phyloP scores from a whole-genome alignment of 2,888 invertebrate species.

The Cephus spinipes region DNA sequence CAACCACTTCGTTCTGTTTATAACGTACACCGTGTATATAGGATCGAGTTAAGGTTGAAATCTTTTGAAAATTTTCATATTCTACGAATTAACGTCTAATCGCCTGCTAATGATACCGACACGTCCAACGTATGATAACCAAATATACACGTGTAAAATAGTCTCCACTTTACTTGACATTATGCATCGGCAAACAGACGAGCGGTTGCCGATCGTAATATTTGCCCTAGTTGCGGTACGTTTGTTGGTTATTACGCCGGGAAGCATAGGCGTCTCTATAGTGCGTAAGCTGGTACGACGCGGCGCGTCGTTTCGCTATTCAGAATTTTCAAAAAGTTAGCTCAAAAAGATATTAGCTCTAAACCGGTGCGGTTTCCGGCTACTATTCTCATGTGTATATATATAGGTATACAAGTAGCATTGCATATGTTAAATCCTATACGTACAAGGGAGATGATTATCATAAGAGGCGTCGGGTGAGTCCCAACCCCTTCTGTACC shows the following conservation, averaged over 20 bases:
- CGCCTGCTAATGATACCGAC: conserved; percentile 11
- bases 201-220: not conserved
- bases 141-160: not conserved
- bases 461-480: not conserved
- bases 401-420: not conserved
- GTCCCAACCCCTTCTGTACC: not conserved
- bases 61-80: not conserved
- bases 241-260: not conserved
- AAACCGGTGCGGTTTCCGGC: not conserved
- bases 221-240: not conserved
- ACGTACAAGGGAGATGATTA: not conserved
- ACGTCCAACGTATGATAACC: not conserved
- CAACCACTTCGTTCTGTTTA: not conserved
- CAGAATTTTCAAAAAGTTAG: not conserved
- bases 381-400: not conserved
- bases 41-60: not conserved
- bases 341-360: not conserved
- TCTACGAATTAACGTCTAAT: not conserved
- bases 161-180: not conserved
- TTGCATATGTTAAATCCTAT: not conserved
- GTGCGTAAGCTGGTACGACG: not conserved
- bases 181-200: not conserved
- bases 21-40: not conserved
- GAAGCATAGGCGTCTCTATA: not conserved
- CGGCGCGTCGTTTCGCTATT: not conserved